These are phyloP conservation scores for Python bivittatus DNA, from an alignment of 2,113 vertebrate species.

Conservation along the genomic window DNA sequence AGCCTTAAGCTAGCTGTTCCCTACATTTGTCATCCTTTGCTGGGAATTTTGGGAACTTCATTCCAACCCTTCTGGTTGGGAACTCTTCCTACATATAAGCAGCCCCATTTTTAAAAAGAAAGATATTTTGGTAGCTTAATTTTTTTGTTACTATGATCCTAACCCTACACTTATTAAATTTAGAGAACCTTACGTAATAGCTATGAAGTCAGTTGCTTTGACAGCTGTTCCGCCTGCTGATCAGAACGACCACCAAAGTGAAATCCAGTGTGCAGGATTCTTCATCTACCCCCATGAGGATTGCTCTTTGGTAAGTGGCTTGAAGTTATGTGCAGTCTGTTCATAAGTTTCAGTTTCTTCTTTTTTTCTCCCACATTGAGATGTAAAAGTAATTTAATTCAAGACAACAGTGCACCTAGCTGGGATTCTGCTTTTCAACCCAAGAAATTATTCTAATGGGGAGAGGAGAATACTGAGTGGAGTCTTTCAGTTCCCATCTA, in stretches of 20 bases:
- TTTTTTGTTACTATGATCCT: background rate
- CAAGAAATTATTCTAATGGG: background rate
- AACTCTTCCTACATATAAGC: too few species aligned
- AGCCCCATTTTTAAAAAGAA: too few species aligned
- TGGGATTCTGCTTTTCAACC: background rate
- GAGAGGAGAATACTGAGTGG: background rate
- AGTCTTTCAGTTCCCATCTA: background rate
- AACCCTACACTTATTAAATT: slow-evolving; percentile 19
- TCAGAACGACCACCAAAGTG: slow-evolving; percentile 62
- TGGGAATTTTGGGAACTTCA: too few species aligned
- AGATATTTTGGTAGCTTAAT: background rate
- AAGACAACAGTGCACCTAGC: background rate
- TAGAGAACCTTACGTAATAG: slow-evolving; percentile 74
- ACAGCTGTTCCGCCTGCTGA: slow-evolving; percentile 50
- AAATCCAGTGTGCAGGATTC: slow-evolving; percentile 74
- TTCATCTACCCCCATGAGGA: slow-evolving; percentile 62
- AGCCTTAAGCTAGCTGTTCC: background rate
- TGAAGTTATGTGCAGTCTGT: background rate
- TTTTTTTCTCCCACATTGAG: background rate
- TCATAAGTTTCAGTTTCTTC: background rate
- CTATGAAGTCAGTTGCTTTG: slow-evolving; percentile 69
- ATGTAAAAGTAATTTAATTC: background rate
- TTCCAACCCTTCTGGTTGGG: too few species aligned
- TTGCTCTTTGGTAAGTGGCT: slow-evolving; percentile 66
- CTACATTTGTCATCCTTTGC: background rate